phyloP scores from a whole-genome alignment of 2,888 invertebrate species.

The Rhagium mordax region DNA sequence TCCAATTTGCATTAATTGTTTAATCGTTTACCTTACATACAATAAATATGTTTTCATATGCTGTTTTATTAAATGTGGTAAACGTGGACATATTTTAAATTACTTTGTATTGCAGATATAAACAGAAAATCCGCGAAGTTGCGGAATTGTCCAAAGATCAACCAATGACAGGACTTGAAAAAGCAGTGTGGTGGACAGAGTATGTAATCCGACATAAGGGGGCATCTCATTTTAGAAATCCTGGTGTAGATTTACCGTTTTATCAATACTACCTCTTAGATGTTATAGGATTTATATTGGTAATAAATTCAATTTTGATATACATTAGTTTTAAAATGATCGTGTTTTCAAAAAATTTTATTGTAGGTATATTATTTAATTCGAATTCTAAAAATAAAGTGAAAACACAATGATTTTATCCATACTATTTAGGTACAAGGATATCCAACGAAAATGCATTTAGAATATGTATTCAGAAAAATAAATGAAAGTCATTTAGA shows the following conservation, averaged over 20 bases:
- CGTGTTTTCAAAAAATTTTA: not conserved
- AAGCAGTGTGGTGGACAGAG: conserved; percentile 62
- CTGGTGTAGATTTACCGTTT: conserved; percentile 50
- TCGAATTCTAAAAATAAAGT: not conserved
- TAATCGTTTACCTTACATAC: too few species aligned
- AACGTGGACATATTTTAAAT: too few species aligned
- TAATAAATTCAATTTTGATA: not conserved
- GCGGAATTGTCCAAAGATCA: conserved; percentile 52
- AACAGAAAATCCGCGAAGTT: conserved; percentile 48
- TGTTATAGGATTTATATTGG: conserved; percentile 43
- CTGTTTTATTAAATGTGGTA: too few species aligned
- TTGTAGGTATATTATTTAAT: not conserved
- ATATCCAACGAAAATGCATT: too few species aligned
- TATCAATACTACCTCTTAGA: conserved; percentile 58
- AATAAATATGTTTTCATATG: too few species aligned
- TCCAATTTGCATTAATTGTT: too few species aligned
- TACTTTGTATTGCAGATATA: conserved; percentile 54
- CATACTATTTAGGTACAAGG: not conserved
- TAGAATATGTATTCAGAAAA: too few species aligned
- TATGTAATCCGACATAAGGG: conserved; percentile 60
- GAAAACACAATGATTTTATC: not conserved
- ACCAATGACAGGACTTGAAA: conserved; percentile 58
- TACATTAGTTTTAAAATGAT: not conserved
- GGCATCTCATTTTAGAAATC: conserved; percentile 53
- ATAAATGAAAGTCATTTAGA: too few species aligned